These are phyloP conservation scores for Camponotus pennsylvanicus DNA, from an alignment of 1,140 invertebrate genomes.

Conservation along the genomic window DNA sequence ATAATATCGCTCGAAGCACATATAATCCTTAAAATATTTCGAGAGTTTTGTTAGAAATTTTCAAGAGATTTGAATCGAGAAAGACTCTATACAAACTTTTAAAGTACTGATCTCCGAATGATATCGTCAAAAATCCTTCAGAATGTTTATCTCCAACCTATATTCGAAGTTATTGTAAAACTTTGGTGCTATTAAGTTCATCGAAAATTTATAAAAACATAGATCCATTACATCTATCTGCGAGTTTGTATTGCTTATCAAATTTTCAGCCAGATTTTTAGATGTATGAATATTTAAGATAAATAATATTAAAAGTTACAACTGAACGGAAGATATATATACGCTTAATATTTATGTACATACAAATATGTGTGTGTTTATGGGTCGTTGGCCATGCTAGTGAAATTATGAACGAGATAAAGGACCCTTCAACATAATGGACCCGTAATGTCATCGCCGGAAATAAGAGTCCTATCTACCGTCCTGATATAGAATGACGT, in stretches of 20 bases:
- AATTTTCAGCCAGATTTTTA: neutral
- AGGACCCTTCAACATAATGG: constrained; percentile 19
- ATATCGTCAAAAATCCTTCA: constrained; percentile 2
- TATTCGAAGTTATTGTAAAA: constrained; percentile 33
- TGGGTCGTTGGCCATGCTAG: neutral
- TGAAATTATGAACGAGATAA: constrained; percentile 48
- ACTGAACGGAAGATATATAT: neutral
- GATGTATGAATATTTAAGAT: constrained; percentile 14
- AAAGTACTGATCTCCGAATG: neutral
- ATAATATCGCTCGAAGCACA: neutral
- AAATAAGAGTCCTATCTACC: constrained; percentile 27
- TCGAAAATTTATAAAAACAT: constrained; percentile 21
- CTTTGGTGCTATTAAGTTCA: constrained; percentile 28
- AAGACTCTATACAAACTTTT: neutral
- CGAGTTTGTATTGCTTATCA: constrained; percentile 8
- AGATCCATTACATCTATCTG: constrained; percentile 1
- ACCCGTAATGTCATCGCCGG: neutral
- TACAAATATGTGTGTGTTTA: neutral
- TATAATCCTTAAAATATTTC: constrained; percentile 27
- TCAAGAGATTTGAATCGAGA: neutral
- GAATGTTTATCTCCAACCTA: constrained; percentile 24
- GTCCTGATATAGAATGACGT: neutral
- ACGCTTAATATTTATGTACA: neutral
- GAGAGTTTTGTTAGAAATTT: constrained; percentile 17
- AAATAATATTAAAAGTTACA: constrained; percentile 21